Percentiles rank a stretch among this genome's conserved stretches.
phyloP scores from a whole-genome alignment of 2,113 vertebrate genomes.

The Tupaia chinensis region DNA sequence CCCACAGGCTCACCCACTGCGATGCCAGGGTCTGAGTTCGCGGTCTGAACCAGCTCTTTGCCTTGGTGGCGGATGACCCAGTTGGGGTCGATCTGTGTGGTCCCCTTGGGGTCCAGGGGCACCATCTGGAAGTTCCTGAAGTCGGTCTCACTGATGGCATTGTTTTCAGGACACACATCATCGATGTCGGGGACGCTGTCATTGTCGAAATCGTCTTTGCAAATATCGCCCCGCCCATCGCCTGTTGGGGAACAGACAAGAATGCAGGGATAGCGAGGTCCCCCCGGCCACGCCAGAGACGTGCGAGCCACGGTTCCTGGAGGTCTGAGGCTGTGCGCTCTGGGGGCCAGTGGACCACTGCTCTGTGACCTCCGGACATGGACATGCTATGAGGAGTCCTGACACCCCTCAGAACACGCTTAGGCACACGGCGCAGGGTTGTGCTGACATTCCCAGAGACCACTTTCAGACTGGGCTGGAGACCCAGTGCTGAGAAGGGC shows the following conservation, averaged over 20 bases:
- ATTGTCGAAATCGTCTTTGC: constrained; percentile 99
- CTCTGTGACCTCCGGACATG: no score
- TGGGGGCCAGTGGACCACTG: no score
- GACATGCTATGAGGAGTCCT: no score
- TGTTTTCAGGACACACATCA: constrained; percentile 97
- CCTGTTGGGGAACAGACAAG: constrained; percentile 83
- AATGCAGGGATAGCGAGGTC: background rate
- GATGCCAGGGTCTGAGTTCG: constrained; percentile 98
- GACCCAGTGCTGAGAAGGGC: no score
- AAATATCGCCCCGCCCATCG: constrained; percentile 96
- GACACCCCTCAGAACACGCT: no score
- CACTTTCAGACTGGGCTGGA: no score
- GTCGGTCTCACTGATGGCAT: constrained; percentile 95
- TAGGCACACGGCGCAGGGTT: no score
- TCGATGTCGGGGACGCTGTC: constrained; percentile 95
- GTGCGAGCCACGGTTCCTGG: no score
- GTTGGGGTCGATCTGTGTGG: constrained; percentile 98
- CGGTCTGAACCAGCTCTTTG: constrained; percentile 98
- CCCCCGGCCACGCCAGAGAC: no score
- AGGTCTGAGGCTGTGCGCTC: no score
- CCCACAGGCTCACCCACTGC: constrained; percentile 94
- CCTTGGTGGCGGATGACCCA: constrained; percentile 99
- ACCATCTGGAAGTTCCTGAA: constrained; percentile 99
- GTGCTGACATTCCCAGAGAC: no score
- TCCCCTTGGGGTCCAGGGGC: constrained; percentile 97